Evolutionary conservation across 2,113 vertebrate species (phyloP).

Genomic region (Alaudala cheleensis): DNA sequence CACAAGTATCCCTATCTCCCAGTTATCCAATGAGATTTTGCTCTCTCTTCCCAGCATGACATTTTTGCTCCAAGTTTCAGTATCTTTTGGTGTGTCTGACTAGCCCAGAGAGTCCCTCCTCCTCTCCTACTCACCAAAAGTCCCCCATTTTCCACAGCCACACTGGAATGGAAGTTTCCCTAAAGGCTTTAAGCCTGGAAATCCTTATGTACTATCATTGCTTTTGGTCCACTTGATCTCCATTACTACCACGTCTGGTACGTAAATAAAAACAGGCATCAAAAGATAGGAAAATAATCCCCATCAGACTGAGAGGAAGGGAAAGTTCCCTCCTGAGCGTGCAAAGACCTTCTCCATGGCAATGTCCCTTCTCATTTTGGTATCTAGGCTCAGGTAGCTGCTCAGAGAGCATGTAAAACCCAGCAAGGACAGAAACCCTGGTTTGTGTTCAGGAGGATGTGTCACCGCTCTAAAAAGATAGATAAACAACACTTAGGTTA

Average conservation of each 20-base stretch:
- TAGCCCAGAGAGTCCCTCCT: background rate
- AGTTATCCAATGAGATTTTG: background rate
- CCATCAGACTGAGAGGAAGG: background rate
- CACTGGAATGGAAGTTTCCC: accelerated
- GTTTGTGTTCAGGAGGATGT: background rate
- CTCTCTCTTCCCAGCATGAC: background rate
- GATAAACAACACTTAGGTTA: background rate
- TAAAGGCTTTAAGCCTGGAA: background rate
- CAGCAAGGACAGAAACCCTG: background rate
- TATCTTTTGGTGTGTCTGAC: background rate
- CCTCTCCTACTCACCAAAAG: background rate
- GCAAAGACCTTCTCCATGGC: background rate
- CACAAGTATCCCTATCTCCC: background rate
- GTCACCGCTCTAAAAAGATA: background rate
- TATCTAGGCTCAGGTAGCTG: background rate
- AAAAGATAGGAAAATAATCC: background rate
- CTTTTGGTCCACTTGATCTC: background rate
- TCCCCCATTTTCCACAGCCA: background rate
- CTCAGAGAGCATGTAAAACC: background rate
- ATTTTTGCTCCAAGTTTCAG: background rate
- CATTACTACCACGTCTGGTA: background rate
- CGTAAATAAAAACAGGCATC: background rate
- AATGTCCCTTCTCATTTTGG: background rate
- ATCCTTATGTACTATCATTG: background rate
- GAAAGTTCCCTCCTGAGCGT: background rate